These are phyloP conservation scores for Upupa epops DNA, from an alignment of 2,113 vertebrate genomes.

Conservation along the genomic window DNA sequence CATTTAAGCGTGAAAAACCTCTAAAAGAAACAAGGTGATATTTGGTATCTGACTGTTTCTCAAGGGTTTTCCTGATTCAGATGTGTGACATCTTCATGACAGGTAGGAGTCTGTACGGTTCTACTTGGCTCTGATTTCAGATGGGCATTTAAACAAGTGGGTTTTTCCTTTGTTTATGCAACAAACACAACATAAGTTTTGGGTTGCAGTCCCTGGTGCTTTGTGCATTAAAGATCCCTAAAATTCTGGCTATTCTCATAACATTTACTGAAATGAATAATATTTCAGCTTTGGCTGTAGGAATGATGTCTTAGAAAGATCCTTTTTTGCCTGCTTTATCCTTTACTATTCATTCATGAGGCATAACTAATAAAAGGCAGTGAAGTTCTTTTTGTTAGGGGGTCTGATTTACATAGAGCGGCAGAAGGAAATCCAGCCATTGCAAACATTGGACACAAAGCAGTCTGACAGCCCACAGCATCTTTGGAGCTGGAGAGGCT, in stretches of 20 bases:
- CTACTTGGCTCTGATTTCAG: neutral
- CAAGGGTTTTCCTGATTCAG: neutral
- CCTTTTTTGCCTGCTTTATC: neutral
- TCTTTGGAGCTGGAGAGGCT: slow-evolving; percentile 35
- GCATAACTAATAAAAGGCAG: neutral
- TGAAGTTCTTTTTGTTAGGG: slow-evolving; percentile 2
- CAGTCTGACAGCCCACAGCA: slow-evolving; percentile 17
- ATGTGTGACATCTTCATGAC: neutral
- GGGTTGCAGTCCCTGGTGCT: neutral
- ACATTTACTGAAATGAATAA: neutral
- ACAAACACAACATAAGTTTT: neutral
- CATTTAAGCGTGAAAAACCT: neutral
- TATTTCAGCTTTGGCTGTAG: slow-evolving; percentile 10
- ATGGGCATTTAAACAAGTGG: neutral
- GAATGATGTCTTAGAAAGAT: neutral
- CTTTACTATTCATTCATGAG: slow-evolving; percentile 10
- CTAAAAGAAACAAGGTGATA: neutral
- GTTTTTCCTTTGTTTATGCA: neutral
- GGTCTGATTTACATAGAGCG: slow-evolving; percentile 34
- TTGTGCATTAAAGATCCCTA: neutral
- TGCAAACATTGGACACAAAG: slow-evolving; percentile 38
- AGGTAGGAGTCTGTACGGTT: neutral
- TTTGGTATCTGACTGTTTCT: neutral
- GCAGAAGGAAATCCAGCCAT: slow-evolving; percentile 54
- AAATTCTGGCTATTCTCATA: neutral